Percentiles rank a stretch among this genome's conserved stretches.
phyloP scores from a whole-genome alignment of 2,797 vertebrate genomes.

The Syngnathus rostellatus region DNA sequence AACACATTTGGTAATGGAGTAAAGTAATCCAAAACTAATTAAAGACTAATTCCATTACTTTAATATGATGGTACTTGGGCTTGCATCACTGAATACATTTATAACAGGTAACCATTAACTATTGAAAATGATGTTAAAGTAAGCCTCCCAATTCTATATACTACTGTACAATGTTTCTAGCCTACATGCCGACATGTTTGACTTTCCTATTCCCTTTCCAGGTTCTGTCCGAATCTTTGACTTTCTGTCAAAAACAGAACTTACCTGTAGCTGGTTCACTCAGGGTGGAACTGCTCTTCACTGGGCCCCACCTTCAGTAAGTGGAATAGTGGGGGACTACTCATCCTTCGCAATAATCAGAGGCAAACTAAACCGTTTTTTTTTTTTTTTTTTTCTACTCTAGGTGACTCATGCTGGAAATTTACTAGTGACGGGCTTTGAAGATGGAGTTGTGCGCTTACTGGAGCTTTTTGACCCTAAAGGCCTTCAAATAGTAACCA shows the following conservation, averaged over 20 bases:
- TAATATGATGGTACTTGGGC: too few relatives aligned
- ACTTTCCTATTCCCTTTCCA: conserved; percentile 30
- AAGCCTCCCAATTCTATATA: too few relatives aligned
- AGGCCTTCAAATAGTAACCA: neutral
- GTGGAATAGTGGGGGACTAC: too few relatives aligned
- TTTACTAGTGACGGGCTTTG: conserved; percentile 78
- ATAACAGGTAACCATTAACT: too few relatives aligned
- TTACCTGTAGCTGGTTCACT: conserved; percentile 72
- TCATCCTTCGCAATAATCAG: neutral
- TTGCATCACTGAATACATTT: too few relatives aligned
- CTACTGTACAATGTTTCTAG: too few relatives aligned
- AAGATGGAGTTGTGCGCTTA: conserved; percentile 88
- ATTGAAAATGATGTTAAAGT: too few relatives aligned
- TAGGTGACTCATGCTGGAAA: conserved; percentile 72
- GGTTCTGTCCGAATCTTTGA: conserved; percentile 84
- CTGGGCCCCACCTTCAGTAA: conserved; percentile 73
- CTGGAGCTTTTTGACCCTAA: conserved; percentile 69
- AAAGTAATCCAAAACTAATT: too few relatives aligned
- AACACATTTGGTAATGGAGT: too few relatives aligned
- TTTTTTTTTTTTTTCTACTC: conserved; percentile 11
- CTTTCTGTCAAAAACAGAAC: conserved; percentile 71
- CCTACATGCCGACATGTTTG: too few relatives aligned
- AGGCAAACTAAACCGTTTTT: neutral
- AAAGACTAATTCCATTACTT: too few relatives aligned
- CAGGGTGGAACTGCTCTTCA: conserved; percentile 80